A percentile compares a stretch with the other conserved stretches of the same genome.
Conservation (phyloP, 2,113 vertebrate species). For the Tetrao urogallus region DNA sequence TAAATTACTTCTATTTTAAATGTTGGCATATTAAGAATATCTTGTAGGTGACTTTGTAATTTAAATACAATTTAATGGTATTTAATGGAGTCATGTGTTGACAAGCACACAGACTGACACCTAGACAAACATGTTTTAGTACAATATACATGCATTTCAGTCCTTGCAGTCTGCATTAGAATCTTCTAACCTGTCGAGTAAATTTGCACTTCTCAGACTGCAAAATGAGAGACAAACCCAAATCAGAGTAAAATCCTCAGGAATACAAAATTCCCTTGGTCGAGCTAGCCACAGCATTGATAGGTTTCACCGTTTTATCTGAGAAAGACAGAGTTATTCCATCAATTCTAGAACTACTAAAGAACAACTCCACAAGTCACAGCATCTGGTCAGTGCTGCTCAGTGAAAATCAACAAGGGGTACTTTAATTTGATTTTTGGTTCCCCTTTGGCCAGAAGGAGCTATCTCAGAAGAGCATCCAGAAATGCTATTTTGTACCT, state of each 20-base stretch:
- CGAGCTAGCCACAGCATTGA: neutral
- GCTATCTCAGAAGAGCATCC: neutral
- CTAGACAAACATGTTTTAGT: neutral
- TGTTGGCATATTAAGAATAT: neutral
- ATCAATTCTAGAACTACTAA: neutral
- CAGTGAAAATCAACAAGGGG: neutral
- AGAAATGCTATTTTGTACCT: neutral
- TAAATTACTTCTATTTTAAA: conserved; percentile 16
- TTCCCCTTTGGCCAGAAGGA: neutral
- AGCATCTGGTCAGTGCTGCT: neutral
- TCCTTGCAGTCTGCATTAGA: neutral
- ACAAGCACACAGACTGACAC: neutral
- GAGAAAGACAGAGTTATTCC: neutral
- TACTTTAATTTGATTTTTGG: neutral
- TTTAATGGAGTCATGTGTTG: neutral
- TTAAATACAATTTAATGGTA: conserved; percentile 4
- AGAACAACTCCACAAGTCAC: neutral
- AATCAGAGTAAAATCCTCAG: neutral
- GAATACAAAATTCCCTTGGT: neutral
- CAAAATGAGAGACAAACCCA: neutral
- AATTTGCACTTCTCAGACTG: neutral
- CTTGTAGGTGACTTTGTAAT: neutral
- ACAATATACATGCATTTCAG: neutral
- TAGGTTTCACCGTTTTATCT: neutral
- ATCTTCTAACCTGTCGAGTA: neutral